These are phyloP conservation scores for Pachydiplax longipennis DNA, from an alignment of 2,888 invertebrate genomes.

Conservation along the genomic window DNA sequence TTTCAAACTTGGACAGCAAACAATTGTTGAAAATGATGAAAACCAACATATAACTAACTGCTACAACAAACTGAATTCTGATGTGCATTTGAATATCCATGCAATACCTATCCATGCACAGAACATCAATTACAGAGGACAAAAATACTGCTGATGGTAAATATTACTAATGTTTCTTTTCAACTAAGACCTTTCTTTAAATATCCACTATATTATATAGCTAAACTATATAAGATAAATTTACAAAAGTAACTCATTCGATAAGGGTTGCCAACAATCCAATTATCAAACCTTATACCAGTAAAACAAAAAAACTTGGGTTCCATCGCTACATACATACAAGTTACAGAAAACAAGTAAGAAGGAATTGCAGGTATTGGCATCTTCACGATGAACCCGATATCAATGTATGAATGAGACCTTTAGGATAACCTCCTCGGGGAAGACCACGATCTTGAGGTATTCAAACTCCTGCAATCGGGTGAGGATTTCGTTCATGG, in stretches of 20 bases:
- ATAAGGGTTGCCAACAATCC: not conserved
- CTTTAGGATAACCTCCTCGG: conserved; percentile 94
- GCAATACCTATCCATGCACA: too few relatives aligned
- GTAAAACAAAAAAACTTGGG: not conserved
- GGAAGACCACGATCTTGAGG: conserved; percentile 92
- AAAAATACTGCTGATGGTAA: too few relatives aligned
- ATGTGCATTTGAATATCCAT: too few relatives aligned
- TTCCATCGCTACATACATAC: conserved; percentile 1
- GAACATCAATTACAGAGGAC: too few relatives aligned
- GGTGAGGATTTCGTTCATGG: conserved; percentile 98
- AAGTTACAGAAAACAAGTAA: not conserved
- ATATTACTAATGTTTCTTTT: too few relatives aligned
- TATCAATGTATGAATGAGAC: conserved; percentile 59
- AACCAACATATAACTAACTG: too few relatives aligned
- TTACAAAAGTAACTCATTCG: not conserved
- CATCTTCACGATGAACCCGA: conserved; percentile 31
- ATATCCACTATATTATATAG: too few relatives aligned
- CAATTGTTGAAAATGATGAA: too few relatives aligned
- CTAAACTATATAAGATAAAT: not conserved
- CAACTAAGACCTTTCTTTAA: too few relatives aligned
- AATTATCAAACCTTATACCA: not conserved
- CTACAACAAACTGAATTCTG: too few relatives aligned
- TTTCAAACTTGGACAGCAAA: too few relatives aligned
- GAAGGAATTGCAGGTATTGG: not conserved
- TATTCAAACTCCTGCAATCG: conserved; percentile 96